Evolutionary conservation across 2,113 vertebrate species (phyloP).

Genomic region (Chlamydotis undulata): DNA sequence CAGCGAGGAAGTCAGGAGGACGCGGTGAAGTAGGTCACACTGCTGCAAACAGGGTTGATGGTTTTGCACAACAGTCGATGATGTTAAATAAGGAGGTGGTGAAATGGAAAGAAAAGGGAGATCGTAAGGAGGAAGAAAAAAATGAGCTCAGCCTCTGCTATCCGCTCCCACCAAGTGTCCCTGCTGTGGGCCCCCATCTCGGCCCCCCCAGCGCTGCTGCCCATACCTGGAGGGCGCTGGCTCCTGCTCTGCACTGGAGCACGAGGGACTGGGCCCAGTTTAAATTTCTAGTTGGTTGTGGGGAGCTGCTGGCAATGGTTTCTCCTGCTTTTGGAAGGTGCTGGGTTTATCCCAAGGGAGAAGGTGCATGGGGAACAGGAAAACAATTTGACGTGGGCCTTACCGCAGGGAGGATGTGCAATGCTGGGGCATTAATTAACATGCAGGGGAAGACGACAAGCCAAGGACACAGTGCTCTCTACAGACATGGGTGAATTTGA

Average conservation of each 20-base stretch:
- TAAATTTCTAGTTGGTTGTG: not conserved
- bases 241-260: not conserved
- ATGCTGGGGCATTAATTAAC: not conserved
- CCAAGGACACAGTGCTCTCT: not conserved
- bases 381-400: not conserved
- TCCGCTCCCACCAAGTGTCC: not conserved
- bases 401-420: not conserved
- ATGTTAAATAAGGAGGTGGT: slow-evolving; percentile 33
- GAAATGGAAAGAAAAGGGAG: slow-evolving; percentile 41
- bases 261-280: not conserved
- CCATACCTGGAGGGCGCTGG: fast-evolving
- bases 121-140: not conserved
- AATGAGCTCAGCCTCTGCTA: not conserved
- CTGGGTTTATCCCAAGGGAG: not conserved
- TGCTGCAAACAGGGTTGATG: not conserved
- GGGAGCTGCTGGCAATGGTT: not conserved
- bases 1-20: not conserved
- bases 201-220: no score
- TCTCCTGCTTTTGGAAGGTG: not conserved
- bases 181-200: not conserved
- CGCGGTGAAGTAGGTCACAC: not conserved
- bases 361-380: not conserved
- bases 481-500: not conserved
- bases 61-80: not conserved
- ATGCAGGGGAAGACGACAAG: not conserved